phyloP scores from a whole-genome alignment of 37 sponge, comb jelly and placozoan genomes.

The Chondrosia reniformis region DNA sequence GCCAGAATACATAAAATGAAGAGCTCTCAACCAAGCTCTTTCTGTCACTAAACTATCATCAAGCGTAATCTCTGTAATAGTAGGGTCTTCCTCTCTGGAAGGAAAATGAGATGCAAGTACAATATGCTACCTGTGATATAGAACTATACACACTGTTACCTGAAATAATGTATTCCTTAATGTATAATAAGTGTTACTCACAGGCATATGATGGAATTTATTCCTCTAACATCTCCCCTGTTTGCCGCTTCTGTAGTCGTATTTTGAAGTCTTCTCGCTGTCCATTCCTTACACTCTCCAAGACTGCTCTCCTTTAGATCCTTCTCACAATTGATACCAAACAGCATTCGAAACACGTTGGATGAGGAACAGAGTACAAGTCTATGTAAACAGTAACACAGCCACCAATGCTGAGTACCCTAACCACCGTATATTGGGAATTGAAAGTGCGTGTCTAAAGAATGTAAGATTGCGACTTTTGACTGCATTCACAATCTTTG shows the following conservation, averaged over 20 bases:
- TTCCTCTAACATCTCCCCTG: conserved; percentile 45
- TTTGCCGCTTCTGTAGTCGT: conserved; percentile 26
- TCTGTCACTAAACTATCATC: conserved; percentile 40
- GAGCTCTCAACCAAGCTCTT: conserved; percentile 32
- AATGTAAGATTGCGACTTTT: too few species aligned
- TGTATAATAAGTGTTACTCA: background rate
- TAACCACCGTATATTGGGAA: too few species aligned
- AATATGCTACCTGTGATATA: background rate
- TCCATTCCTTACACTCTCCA: conserved; percentile 39
- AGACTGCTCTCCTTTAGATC: background rate
- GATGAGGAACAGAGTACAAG: conserved; percentile 65
- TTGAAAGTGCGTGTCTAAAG: too few species aligned
- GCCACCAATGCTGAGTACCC: too few species aligned
- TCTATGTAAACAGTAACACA: background rate
- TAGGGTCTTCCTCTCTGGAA: background rate
- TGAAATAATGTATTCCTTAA: background rate
- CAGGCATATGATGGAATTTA: conserved; percentile 30
- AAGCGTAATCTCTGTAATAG: conserved; percentile 43
- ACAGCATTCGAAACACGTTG: conserved; percentile 54
- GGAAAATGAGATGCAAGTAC: background rate
- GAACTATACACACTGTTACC: background rate
- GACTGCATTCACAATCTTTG: too few species aligned
- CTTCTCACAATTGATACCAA: conserved; percentile 32
- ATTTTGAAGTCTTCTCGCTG: conserved; percentile 27
- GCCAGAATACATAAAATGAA: conserved; percentile 84